phyloP scores from a whole-genome alignment of 2,888 invertebrate species.

The Agonopterix arenella region DNA sequence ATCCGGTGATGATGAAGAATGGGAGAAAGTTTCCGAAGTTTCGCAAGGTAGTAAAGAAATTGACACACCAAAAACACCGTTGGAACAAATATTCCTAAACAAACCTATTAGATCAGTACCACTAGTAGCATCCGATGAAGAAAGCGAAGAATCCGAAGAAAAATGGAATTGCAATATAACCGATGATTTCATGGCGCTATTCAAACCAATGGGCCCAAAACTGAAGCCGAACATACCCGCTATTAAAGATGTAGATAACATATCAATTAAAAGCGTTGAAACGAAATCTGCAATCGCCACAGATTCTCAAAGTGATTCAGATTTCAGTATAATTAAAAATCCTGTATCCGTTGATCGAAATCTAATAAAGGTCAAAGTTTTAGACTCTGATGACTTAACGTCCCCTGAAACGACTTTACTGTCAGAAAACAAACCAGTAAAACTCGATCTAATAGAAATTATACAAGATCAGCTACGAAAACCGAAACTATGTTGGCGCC shows the following conservation, averaged over 20 bases:
- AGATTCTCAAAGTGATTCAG: neutral
- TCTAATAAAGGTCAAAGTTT: constrained; percentile 4
- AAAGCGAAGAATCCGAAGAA: constrained; percentile 23
- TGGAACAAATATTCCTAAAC: constrained; percentile 17
- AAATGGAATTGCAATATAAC: constrained; percentile 38
- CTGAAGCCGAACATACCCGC: neutral
- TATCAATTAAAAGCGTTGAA: neutral
- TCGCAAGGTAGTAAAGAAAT: neutral
- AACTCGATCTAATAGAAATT: neutral
- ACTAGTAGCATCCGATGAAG: constrained; percentile 39
- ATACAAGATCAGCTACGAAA: constrained; percentile 22
- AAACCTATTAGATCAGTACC: constrained; percentile 40
- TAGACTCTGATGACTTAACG: constrained; percentile 36
- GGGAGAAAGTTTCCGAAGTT: constrained; percentile 13
- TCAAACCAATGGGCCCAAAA: constrained; percentile 13
- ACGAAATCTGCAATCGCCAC: constrained; percentile 2
- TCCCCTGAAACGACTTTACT: constrained; percentile 16
- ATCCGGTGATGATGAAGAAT: constrained; percentile 19
- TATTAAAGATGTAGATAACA: neutral
- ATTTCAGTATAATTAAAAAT: constrained; percentile 2
- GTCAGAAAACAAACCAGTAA: neutral
- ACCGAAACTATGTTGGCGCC: constrained; percentile 55
- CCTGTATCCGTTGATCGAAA: neutral
- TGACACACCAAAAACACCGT: constrained; percentile 3
- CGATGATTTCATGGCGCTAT: constrained; percentile 21